Percentiles rank a stretch among this genome's conserved stretches.
phyloP scores from a whole-genome alignment of 2,888 invertebrate genomes.

The Trissoscelio sp. region DNA sequence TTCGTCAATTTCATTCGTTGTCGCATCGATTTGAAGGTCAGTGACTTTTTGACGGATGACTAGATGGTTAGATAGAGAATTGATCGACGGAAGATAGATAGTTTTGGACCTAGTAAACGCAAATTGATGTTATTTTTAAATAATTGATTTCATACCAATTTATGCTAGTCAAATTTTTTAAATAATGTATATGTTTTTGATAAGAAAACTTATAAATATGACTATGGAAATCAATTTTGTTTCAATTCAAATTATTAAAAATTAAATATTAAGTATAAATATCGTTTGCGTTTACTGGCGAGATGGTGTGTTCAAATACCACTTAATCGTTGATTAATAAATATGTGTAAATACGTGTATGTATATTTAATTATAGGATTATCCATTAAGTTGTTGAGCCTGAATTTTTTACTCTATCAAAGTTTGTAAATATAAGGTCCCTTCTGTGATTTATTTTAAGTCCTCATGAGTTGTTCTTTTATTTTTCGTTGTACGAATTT shows the following conservation, averaged over 20 bases:
- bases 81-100: conserved; percentile 7
- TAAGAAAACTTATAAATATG: neutral
- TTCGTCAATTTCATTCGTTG: conserved; percentile 19
- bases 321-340: conserved; percentile 48
- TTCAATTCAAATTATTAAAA: neutral
- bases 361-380: conserved; percentile 49
- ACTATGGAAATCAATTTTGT: neutral
- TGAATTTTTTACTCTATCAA: conserved; percentile 54
- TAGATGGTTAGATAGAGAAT: neutral
- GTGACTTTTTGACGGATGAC: conserved; percentile 15
- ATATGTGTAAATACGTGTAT: conserved; percentile 53
- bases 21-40: conserved; percentile 18
- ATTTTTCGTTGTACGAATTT: conserved; percentile 17
- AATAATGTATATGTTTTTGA: too few relatives aligned
- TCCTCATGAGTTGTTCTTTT: conserved; percentile 9
- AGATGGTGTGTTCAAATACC: conserved; percentile 46
- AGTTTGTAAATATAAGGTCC: conserved; percentile 54
- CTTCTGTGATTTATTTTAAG: conserved; percentile 63
- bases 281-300: conserved; percentile 13
- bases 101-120: conserved; percentile 6
- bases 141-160: neutral
- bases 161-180: too few relatives aligned
- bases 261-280: neutral
- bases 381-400: conserved; percentile 56
- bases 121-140: conserved; percentile 1